phyloP scores from a whole-genome alignment of 1,140 invertebrate species.

The Bombus vancouverensis region DNA sequence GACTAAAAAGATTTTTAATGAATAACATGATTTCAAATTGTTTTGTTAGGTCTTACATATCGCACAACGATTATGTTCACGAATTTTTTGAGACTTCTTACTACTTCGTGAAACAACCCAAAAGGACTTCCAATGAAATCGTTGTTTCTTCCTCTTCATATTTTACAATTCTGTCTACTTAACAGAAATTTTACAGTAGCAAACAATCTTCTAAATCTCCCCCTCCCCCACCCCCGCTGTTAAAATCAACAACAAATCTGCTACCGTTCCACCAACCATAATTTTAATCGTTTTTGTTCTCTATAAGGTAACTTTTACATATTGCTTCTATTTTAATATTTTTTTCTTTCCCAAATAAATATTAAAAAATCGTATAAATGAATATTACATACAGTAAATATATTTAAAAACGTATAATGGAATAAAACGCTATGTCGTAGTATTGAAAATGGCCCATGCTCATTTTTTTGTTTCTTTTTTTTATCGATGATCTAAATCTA shows the following conservation, averaged over 20 bases:
- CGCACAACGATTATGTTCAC: conserved; percentile 52
- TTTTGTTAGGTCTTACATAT: conserved; percentile 38
- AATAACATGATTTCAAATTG: neutral
- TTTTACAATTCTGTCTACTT: conserved; percentile 5
- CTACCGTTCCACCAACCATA: neutral
- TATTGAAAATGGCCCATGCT: too few relatives aligned
- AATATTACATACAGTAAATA: too few relatives aligned
- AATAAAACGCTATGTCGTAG: neutral
- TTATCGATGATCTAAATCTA: neutral
- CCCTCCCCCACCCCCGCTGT: neutral
- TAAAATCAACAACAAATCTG: neutral
- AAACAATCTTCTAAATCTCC: neutral
- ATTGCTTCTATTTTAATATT: neutral
- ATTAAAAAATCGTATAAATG: neutral
- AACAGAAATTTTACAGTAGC: neutral
- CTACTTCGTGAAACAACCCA: conserved; percentile 20
- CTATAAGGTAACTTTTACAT: conserved; percentile 18
- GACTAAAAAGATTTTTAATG: neutral
- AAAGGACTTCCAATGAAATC: conserved; percentile 9
- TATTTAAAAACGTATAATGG: neutral
- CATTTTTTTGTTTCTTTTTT: neutral
- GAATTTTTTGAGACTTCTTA: conserved; percentile 29
- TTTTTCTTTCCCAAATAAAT: neutral
- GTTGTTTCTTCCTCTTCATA: conserved; percentile 32
- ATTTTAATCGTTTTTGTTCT: conserved; percentile 18